phyloP scores from a whole-genome alignment of 1,140 invertebrate genomes.

The Zaprionus lachaisei region DNA sequence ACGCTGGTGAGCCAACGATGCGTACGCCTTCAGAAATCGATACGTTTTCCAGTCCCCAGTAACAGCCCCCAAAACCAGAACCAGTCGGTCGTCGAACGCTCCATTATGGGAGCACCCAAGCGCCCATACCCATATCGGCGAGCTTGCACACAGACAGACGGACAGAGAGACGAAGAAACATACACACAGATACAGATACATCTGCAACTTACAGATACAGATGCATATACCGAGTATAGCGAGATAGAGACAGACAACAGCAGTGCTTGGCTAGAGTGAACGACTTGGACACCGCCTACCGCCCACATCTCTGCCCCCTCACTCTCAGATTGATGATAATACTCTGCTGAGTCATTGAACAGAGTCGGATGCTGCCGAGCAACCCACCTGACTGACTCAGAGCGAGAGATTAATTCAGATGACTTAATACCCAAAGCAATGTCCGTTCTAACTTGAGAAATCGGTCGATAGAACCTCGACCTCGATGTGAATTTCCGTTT shows the following conservation, averaged over 20 bases:
- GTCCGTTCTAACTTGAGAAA: constrained; percentile 56
- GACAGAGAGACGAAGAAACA: neutral
- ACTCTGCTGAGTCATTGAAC: constrained; percentile 56
- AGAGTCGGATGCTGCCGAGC: constrained; percentile 28
- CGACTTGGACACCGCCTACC: constrained; percentile 38
- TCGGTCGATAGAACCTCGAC: constrained; percentile 18
- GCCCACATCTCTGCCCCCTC: constrained; percentile 14
- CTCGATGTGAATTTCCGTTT: constrained; percentile 1
- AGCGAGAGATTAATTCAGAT: constrained; percentile 61
- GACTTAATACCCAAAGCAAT: constrained; percentile 71
- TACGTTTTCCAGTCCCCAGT: constrained; percentile 59
- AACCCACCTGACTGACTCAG: constrained; percentile 63
- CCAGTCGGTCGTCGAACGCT: constrained; percentile 48
- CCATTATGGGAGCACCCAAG: constrained; percentile 58
- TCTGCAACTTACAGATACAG: constrained; percentile 25
- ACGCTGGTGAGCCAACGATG: constrained; percentile 51
- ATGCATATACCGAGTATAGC: constrained; percentile 17
- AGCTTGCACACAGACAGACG: constrained; percentile 17
- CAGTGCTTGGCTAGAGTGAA: constrained; percentile 53
- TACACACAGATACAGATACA: constrained; percentile 34
- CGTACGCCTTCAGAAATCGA: constrained; percentile 71
- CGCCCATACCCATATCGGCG: constrained; percentile 60
- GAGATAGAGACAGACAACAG: constrained; percentile 46
- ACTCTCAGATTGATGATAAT: constrained; percentile 31
- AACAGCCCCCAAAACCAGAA: constrained; percentile 62